Evolutionary conservation across 2,113 vertebrate species (phyloP).

Genomic region (Oophaga pumilio): DNA sequence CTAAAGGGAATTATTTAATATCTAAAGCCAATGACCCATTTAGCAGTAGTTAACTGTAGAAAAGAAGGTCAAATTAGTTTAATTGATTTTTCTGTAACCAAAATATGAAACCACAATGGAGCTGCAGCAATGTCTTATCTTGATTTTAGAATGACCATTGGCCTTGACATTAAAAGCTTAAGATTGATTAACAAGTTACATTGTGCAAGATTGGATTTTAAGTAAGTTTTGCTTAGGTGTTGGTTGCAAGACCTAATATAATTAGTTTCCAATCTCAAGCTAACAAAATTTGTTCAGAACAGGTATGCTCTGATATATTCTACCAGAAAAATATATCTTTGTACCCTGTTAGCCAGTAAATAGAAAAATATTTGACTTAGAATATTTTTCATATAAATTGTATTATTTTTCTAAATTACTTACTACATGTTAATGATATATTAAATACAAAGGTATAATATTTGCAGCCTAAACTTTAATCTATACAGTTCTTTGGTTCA

Average conservation of each 20-base stretch:
- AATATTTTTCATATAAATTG: no score
- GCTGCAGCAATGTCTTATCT: slow-evolving; percentile 13
- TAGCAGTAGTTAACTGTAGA: slow-evolving; percentile 11
- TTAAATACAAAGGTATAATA: no score
- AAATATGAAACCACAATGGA: slow-evolving; percentile 18
- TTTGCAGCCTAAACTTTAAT: no score
- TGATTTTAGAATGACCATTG: background rate
- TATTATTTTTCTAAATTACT: no score
- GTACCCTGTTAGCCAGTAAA: no score
- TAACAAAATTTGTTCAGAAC: background rate
- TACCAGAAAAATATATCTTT: no score
- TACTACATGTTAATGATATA: no score
- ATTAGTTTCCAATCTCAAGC: background rate
- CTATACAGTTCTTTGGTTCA: no score
- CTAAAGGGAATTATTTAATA: slow-evolving; percentile 10
- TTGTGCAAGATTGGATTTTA: background rate
- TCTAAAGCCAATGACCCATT: slow-evolving; percentile 8
- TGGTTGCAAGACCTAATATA: background rate
- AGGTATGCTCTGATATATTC: no score
- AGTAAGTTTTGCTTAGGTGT: background rate
- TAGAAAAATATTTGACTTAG: no score
- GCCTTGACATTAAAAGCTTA: background rate
- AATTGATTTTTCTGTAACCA: slow-evolving; percentile 35
- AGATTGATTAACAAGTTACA: slow-evolving; percentile 37
- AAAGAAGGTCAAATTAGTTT: slow-evolving; percentile 26